Evolutionary conservation across 1,140 invertebrate genomes (phyloP).

Genomic region (Temnothorax longispinosus): DNA sequence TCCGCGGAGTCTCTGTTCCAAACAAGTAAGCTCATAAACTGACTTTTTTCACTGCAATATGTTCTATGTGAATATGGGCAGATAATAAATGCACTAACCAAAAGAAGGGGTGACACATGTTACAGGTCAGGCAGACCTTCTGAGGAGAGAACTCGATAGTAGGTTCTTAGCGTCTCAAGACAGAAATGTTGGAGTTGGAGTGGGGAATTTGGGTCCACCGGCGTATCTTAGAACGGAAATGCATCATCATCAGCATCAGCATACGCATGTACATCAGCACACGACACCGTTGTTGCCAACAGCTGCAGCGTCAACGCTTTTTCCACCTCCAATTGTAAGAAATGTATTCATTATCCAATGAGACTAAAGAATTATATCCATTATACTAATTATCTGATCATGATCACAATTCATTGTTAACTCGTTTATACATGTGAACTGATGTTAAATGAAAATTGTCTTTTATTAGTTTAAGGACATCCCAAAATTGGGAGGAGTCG

Average conservation of each 20-base stretch:
- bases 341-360: not conserved
- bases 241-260: constrained; percentile 96
- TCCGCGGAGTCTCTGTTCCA: constrained; percentile 95
- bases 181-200: constrained; percentile 86
- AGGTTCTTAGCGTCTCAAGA: constrained; percentile 94
- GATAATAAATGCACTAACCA: constrained; percentile 70
- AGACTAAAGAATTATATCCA: not conserved
- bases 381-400: constrained; percentile 2
- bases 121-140: constrained; percentile 92
- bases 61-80: not conserved
- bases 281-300: constrained; percentile 88
- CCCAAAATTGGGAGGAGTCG: constrained; percentile 92
- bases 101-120: constrained; percentile 84
- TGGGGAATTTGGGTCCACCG: constrained; percentile 84
- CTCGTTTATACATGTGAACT: not conserved
- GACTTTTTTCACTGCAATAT: not conserved
- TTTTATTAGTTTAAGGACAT: constrained; percentile 94
- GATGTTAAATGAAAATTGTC: not conserved
- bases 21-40: constrained; percentile 88
- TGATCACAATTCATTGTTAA: not conserved
- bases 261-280: constrained; percentile 96
- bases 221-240: constrained; percentile 93
- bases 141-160: constrained; percentile 96
- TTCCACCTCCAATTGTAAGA: constrained; percentile 88
- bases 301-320: constrained; percentile 86